Evolutionary conservation across 2,113 vertebrate genomes (phyloP).

Genomic region (Semicossyphus pulcher): DNA sequence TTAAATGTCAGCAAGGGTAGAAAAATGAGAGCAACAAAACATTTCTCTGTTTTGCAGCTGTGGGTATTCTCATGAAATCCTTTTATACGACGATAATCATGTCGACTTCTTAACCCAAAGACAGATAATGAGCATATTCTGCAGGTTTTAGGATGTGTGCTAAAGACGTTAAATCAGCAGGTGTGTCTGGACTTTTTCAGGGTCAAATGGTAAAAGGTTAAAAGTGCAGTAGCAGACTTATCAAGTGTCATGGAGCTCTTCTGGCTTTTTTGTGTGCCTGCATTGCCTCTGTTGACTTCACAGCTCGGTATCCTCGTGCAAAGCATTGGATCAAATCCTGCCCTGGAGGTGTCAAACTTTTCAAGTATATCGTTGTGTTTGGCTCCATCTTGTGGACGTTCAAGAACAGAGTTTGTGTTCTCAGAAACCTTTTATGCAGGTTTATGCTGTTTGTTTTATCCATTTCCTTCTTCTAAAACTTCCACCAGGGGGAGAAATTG

Average conservation of each 20-base stretch:
- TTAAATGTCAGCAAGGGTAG: slow-evolving; percentile 30
- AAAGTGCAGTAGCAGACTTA: too few relatives aligned
- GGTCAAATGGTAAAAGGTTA: too few relatives aligned
- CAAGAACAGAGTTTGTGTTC: not conserved
- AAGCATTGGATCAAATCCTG: not conserved
- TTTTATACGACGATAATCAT: too few relatives aligned
- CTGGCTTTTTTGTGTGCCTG: slow-evolving; percentile 3
- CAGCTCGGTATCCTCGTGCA: not conserved
- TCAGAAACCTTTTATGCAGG: not conserved
- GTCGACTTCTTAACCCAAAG: too few relatives aligned
- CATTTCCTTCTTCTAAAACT: not conserved
- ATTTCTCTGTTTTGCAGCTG: not conserved
- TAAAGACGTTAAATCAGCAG: not conserved
- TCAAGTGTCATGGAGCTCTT: too few relatives aligned
- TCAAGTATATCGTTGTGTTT: slow-evolving; percentile 32
- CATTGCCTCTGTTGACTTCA: not conserved
- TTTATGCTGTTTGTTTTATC: not conserved
- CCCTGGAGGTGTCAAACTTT: not conserved
- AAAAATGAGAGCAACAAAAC: slow-evolving; percentile 12
- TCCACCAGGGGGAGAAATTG: slow-evolving; percentile 60
- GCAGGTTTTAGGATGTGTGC: not conserved
- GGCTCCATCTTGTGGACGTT: slow-evolving; percentile 66
- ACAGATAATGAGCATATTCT: not conserved
- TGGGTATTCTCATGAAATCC: too few relatives aligned
- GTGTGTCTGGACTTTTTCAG: slow-evolving; percentile 2